Conservation (phyloP, 2,113 vertebrate genomes). For the Turnix velox region DNA sequence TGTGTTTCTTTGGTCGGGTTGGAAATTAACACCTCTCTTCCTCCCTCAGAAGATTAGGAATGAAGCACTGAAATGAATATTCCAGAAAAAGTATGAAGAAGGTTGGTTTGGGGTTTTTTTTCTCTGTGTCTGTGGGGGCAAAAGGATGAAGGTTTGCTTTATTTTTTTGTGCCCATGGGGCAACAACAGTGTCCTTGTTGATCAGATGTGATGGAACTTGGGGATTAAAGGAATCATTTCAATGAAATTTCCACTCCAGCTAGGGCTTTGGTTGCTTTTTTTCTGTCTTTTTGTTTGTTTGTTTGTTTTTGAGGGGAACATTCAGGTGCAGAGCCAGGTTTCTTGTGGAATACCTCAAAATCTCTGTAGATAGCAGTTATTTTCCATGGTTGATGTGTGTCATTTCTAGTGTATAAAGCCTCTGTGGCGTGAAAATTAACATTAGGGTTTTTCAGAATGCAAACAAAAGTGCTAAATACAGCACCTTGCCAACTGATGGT, state of each 20-base stretch:
- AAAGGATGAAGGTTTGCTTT: not conserved
- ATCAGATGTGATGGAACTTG: not conserved
- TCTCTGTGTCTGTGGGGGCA: not conserved
- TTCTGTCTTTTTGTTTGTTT: too few species aligned
- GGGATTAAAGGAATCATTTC: not conserved
- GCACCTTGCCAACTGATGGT: not conserved
- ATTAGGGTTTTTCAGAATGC: not conserved
- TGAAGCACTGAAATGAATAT: not conserved
- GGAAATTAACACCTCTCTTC: not conserved
- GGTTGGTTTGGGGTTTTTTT: not conserved
- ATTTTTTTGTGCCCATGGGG: not conserved
- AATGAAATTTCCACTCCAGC: not conserved
- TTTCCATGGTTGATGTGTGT: slow-evolving; percentile 30
- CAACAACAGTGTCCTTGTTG: not conserved
- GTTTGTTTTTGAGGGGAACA: slow-evolving; percentile 4
- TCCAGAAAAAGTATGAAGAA: not conserved
- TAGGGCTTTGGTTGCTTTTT: not conserved
- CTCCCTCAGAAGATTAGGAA: not conserved
- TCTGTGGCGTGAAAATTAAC: not conserved
- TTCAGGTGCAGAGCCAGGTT: slow-evolving; percentile 44
- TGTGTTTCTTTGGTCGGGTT: slow-evolving; percentile 24
- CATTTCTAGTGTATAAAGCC: slow-evolving; percentile 58
- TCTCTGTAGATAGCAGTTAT: not conserved
- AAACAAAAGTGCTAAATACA: not conserved
- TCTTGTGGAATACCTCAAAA: slow-evolving; percentile 50